phyloP scores from a whole-genome alignment of 2,797 vertebrate species.

The Micromesistius poutassou region DNA sequence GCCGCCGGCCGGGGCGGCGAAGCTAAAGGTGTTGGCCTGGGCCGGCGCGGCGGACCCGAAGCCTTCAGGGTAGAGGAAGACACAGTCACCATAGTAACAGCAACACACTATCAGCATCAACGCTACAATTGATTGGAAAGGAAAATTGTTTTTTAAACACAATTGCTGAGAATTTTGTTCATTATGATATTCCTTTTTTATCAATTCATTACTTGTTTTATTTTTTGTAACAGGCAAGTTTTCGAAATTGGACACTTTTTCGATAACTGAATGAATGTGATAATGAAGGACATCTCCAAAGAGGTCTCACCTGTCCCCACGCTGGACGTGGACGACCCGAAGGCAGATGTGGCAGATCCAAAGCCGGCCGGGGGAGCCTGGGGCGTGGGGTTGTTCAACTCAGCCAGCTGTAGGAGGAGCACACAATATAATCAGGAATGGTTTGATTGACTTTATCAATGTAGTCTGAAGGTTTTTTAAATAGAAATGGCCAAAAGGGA shows the following conservation, averaged over 20 bases:
- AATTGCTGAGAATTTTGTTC: not conserved
- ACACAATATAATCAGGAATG: not conserved
- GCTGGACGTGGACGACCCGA: constrained; percentile 42
- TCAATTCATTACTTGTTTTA: no score
- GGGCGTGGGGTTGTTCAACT: constrained; percentile 69
- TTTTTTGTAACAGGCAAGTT: no score
- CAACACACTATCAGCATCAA: no score
- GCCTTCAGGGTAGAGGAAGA: constrained; percentile 48
- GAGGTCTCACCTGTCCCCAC: not conserved
- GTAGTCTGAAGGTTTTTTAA: not conserved
- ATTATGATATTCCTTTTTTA: no score
- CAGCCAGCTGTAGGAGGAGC: constrained; percentile 68
- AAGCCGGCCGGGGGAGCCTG: constrained; percentile 59
- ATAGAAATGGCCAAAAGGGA: no score
- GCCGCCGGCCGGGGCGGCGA: constrained; percentile 66
- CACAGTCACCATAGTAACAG: not conserved
- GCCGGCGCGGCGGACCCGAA: constrained; percentile 61
- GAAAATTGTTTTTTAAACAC: no score
- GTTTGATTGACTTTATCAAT: not conserved
- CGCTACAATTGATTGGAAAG: no score
- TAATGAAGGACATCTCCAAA: not conserved
- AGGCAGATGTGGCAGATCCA: constrained; percentile 50
- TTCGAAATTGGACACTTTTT: no score
- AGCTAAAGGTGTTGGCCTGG: constrained; percentile 73
- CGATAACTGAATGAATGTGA: no score